Evolutionary conservation across 2,888 invertebrate genomes (phyloP), one percentile per base, ranked within the genome.

Genomic region (Coenonympha arcania): DNA sequence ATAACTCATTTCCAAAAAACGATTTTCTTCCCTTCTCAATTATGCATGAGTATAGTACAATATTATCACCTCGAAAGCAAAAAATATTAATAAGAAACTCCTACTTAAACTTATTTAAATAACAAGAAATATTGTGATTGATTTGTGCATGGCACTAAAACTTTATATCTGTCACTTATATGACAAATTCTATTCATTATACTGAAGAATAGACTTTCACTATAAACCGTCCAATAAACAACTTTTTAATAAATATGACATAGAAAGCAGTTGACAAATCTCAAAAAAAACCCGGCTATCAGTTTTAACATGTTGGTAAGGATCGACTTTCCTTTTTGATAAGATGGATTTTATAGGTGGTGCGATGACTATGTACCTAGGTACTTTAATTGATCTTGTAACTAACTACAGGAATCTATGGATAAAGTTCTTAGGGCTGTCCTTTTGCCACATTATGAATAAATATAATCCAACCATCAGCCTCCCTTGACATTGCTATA

Each of bases 181-280:
- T 37, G 37, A 37, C 37, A 37, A 37, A 37, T 37, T 11, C 37
- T 37, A 22, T 37, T 22, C 20, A 37, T 37, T 37, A 37, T 20
- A 22, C 13, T 22, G 37, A 37, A 37, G 37, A 22, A 39, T 20
- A 39, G 8, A 39, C 39, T 39, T 39, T 39, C 39, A 39, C 39
- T 39, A 15, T 24, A 8, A 15, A 15, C 6, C 19, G n/a, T n/a
- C n/a, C n/a, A 19, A 36, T 19, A 24, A 9, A 24, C 9, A 22
- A 22, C 22, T 15, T 39, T 39, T 22, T 39, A 39, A 15, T 39
- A 39, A 4, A 22, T 22, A 15, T 39, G 39, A 39, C 39, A 39
- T 39, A 39, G 39, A 39, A 39, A 39, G 39, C 22, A 24, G 39
- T 15, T 39, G 22, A 39, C 16, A 15, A 24, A 39, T 22, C 15